These are phyloP conservation scores for Mechanitis mazaeus DNA, from an alignment of 2,888 invertebrate species.

Conservation along the genomic window DNA sequence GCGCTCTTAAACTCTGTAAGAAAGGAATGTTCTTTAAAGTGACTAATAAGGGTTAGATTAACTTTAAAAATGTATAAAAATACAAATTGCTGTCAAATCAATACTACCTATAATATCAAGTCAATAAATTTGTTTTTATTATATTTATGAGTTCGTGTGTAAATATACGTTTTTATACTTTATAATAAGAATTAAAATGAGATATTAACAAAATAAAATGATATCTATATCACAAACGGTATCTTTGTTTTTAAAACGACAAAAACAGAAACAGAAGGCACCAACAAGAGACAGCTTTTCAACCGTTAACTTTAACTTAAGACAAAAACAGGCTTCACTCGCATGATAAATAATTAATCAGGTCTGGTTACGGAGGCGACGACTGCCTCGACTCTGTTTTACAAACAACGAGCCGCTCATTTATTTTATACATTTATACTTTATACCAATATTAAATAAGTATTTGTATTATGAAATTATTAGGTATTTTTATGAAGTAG, in stretches of 20 bases:
- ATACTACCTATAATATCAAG: too few species aligned
- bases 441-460: too few species aligned
- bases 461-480: too few species aligned
- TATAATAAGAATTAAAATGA: too few species aligned
- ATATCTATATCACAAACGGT: neutral
- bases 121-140: too few species aligned
- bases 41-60: too few species aligned
- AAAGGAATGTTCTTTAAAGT: too few species aligned
- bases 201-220: neutral
- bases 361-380: conserved; percentile 11
- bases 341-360: conserved; percentile 42
- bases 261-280: neutral
- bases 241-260: neutral
- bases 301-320: conserved; percentile 25
- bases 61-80: too few species aligned
- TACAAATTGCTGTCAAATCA: too few species aligned
- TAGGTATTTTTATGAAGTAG: too few species aligned
- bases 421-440: neutral
- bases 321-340: conserved; percentile 38
- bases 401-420: conserved; percentile 14
- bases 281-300: neutral
- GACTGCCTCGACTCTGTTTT: conserved; percentile 36
- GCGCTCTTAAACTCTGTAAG: neutral
- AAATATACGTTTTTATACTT: too few species aligned
- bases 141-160: too few species aligned